Conservation (phyloP, 2,113 vertebrate genomes). For the Pterocles gutturalis region DNA sequence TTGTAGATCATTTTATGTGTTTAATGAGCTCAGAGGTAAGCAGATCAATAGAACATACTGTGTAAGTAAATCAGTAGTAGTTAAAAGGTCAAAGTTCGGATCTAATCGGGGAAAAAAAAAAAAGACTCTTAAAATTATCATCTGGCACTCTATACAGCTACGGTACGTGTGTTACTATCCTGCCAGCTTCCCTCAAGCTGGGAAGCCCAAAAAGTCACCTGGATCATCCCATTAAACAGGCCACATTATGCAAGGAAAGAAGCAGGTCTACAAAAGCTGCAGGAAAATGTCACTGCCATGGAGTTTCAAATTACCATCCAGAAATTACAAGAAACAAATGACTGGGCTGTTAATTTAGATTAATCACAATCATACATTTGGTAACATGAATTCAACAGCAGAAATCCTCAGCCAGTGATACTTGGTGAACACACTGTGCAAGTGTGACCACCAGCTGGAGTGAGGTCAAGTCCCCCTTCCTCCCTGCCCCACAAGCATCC, state of each 20-base stretch:
- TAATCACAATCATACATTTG: neutral
- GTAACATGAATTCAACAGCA: neutral
- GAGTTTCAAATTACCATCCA: neutral
- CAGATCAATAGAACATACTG: constrained; percentile 39
- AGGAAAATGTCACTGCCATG: neutral
- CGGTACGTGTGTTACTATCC: neutral
- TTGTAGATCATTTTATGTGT: neutral
- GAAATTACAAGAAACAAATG: neutral
- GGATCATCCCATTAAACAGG: neutral
- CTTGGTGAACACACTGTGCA: accelerated
- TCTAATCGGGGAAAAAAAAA: neutral
- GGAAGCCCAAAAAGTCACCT: neutral
- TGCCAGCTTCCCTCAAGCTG: neutral
- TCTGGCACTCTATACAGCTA: neutral
- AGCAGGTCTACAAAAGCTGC: neutral
- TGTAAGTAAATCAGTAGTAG: constrained; percentile 33
- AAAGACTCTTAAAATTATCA: neutral
- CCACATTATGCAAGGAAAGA: neutral
- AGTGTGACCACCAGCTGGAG: accelerated
- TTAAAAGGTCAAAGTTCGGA: constrained; percentile 54
- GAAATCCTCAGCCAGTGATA: neutral
- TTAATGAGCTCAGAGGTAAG: constrained; percentile 48
- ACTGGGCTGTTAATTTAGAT: neutral
- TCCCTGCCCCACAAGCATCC: neutral
- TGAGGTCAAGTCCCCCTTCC: neutral